Evolutionary conservation across 2,888 invertebrate genomes (phyloP), one percentile per base, ranked within the genome.

Genomic region (Pseudoips prasinana): DNA sequence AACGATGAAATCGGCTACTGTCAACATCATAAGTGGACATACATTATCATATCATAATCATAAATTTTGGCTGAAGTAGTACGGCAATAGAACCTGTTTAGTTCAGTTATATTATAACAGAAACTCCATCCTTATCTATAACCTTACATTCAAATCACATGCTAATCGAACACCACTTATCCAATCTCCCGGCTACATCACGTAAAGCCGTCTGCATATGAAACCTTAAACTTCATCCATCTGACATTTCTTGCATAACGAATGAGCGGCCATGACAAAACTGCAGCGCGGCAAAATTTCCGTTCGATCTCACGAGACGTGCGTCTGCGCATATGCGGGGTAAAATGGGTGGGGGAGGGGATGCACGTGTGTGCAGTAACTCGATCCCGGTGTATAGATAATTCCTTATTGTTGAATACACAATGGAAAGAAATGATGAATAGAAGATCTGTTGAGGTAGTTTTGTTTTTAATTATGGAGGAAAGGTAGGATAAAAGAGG

Each of bases 341-440:
- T n/a, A n/a, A n/a, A n/a, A n/a, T 47, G 56, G 47, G 49, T 26
- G 29, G 8, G 24, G 24, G 29, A 33, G 30, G 41, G 39, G 45
- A 42, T 73, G 72, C 75, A 76, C 77, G 76, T 76, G 77, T 70
- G 64, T 67, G 58, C 48, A 45, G 76, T 71, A 77, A 78, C 68
- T 47, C 51, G 74, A 78, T 70, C 70, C 61, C 30, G 34, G 44
- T 53, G 60, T 61, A 58, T 58, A 70, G 73, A 75, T 73, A 71
- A 76, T 73, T 71, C 62, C 58, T 57, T 66, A 73, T 70, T 73
- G 73, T 73, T 39, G 43, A 45, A 46, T 44, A 46, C 53, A 59
- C 51, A 52, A 56, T 52, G 40, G 50, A 37, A 38, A 53, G 55
- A 57, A 55, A 50, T 54, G 52, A 58, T 68, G 63, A 66, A 72